These are phyloP conservation scores for Strigamia crassipes DNA, from an alignment of 2,888 invertebrate species.

Conservation along the genomic window DNA sequence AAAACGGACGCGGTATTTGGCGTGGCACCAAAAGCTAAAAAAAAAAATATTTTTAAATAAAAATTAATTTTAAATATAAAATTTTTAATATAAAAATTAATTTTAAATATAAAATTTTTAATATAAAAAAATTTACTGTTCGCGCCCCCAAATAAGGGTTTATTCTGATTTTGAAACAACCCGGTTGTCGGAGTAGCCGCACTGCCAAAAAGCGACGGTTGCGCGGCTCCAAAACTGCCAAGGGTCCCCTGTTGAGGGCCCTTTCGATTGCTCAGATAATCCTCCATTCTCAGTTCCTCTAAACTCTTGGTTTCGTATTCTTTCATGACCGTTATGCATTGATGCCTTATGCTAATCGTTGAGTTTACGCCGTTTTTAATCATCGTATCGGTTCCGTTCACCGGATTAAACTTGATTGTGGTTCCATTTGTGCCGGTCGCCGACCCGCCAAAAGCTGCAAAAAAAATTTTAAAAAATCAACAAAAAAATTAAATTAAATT, in stretches of 20 bases:
- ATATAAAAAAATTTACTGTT: too few species aligned
- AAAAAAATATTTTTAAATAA: background rate
- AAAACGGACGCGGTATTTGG: background rate
- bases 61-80: background rate
- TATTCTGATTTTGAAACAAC: conserved; percentile 61
- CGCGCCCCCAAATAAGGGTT: conserved; percentile 64
- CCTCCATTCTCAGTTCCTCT: conserved; percentile 92
- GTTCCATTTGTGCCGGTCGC: conserved; percentile 68
- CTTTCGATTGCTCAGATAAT: conserved; percentile 88
- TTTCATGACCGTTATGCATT: conserved; percentile 98
- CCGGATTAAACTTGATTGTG: conserved; percentile 81
- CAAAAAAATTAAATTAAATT: background rate
- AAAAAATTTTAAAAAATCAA: too few species aligned
- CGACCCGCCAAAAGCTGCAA: conserved; percentile 56
- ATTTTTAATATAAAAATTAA: background rate
- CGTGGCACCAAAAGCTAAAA: conserved; percentile 32
- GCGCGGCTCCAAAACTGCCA: conserved; percentile 52
- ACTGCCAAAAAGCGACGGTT: conserved; percentile 51
- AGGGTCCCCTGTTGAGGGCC: conserved; percentile 63
- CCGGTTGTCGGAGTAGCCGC: conserved; percentile 51
- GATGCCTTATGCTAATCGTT: conserved; percentile 88
- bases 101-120: background rate
- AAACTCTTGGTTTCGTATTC: conserved; percentile 93
- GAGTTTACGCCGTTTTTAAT: conserved; percentile 83
- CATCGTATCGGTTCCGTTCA: conserved; percentile 85